These are phyloP conservation scores for Onychostoma macrolepis DNA, from an alignment of 2,113 vertebrate species.

Conservation along the genomic window DNA sequence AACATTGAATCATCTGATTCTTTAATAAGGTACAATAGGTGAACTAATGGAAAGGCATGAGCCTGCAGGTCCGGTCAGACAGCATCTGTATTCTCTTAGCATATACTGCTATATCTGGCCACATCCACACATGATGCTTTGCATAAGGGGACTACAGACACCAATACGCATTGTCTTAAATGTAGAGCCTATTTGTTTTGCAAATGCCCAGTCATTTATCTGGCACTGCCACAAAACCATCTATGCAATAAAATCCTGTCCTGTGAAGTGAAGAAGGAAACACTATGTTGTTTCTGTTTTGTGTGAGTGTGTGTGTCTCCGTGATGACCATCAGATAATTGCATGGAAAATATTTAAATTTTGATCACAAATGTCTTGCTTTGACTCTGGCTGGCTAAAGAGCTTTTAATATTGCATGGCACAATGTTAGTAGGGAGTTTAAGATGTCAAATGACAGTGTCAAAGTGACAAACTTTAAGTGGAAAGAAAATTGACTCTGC, in stretches of 20 bases:
- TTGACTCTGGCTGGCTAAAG: constrained; percentile 23
- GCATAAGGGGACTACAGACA: constrained; percentile 51
- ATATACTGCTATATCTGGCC: constrained; percentile 13
- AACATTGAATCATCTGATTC: constrained; percentile 2
- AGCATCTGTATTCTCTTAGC: constrained; percentile 19
- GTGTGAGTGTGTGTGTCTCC: neutral
- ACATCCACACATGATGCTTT: constrained; percentile 30
- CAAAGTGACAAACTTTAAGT: constrained; percentile 30
- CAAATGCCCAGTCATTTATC: constrained; percentile 52
- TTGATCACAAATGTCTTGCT: constrained; percentile 29
- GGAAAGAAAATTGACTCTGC: constrained; percentile 26
- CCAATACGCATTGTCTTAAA: constrained; percentile 44
- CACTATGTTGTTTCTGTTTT: constrained; percentile 35
- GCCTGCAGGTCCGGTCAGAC: constrained; percentile 13
- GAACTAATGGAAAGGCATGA: neutral
- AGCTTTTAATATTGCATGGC: constrained; percentile 21
- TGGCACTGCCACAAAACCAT: neutral
- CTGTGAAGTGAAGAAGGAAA: constrained; percentile 40
- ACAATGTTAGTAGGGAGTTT: constrained; percentile 2
- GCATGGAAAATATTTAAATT: constrained; percentile 58
- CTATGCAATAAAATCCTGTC: neutral
- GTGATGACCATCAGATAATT: constrained; percentile 55
- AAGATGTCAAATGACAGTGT: constrained; percentile 18
- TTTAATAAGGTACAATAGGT: neutral
- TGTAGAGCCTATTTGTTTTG: constrained; percentile 53